Evolutionary conservation across 2,888 invertebrate genomes (phyloP).

Genomic region (Rhamnusium bicolor): DNA sequence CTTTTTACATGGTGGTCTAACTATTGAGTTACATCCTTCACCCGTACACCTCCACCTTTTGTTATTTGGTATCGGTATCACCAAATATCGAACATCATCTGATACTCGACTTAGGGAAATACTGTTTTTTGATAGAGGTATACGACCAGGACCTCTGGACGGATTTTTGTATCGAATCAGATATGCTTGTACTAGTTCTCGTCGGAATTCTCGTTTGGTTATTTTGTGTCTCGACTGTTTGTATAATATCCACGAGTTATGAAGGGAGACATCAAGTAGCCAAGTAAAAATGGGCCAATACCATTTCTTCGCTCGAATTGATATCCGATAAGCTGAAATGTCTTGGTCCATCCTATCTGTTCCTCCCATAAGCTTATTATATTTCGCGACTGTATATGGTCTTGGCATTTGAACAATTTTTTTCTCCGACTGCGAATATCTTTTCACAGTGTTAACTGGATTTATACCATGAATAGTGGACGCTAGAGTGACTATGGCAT

Average conservation of each 20-base stretch:
- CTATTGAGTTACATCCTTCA: too few relatives aligned
- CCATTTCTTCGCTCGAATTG: constrained; percentile 37
- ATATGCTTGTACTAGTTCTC: constrained; percentile 28
- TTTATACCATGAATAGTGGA: background rate
- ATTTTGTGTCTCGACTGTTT: constrained; percentile 15
- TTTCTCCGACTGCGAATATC: constrained; percentile 3
- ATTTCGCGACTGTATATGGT: constrained; percentile 25
- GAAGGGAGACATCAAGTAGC: constrained; percentile 13
- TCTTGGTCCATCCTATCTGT: constrained; percentile 34
- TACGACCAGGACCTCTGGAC: constrained; percentile 18
- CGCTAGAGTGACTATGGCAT: background rate
- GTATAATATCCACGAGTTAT: constrained; percentile 25
- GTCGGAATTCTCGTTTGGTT: constrained; percentile 22
- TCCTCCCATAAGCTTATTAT: constrained; percentile 37
- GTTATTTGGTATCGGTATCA: too few relatives aligned
- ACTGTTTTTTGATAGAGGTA: constrained; percentile 11
- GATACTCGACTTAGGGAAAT: constrained; percentile 12
- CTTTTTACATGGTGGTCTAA: too few relatives aligned
- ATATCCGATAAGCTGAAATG: constrained; percentile 28
- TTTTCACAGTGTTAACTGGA: constrained; percentile 7
- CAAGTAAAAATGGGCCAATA: constrained; percentile 34
- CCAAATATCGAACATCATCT: constrained; percentile 30
- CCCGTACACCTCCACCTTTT: too few relatives aligned
- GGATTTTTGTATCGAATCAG: constrained; percentile 12
- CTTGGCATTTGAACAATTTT: constrained; percentile 14